Evolutionary conservation across 2,888 invertebrate genomes (phyloP).

Genomic region (Punctoribates punctum): DNA sequence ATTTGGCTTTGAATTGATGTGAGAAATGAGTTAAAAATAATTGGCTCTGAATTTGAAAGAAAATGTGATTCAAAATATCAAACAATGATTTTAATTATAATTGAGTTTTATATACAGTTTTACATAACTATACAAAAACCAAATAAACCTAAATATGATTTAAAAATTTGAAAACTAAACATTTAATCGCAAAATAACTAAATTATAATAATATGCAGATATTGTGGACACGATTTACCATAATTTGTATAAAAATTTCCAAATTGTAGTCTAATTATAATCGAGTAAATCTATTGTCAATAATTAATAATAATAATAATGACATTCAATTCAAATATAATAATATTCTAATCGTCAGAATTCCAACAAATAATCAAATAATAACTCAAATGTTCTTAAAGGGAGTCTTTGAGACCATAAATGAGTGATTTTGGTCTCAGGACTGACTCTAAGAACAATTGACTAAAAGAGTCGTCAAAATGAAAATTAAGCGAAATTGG

Average conservation of each 20-base stretch:
- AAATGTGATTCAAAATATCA: neutral
- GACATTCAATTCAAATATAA: neutral
- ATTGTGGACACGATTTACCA: no score
- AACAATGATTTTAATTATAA: constrained; percentile 25
- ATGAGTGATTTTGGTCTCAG: no score
- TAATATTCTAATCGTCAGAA: neutral
- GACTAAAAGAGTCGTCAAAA: no score
- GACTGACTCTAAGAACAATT: no score
- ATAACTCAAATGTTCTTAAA: no score
- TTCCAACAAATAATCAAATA: neutral
- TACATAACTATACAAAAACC: constrained; percentile 15
- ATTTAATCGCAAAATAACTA: no score
- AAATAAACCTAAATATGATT: neutral
- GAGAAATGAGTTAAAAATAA: no score
- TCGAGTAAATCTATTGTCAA: neutral
- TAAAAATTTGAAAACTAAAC: neutral
- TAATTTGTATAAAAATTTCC: no score
- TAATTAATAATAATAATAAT: neutral
- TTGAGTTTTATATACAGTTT: neutral
- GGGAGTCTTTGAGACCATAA: no score
- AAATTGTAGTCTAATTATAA: neutral
- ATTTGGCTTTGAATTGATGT: no score
- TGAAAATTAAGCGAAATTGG: constrained; percentile 17
- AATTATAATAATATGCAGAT: no score
- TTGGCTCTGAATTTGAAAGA: neutral